A percentile compares a stretch with the other conserved stretches of the same genome.
Evolutionary conservation across 2,113 vertebrate genomes (phyloP).

Genomic region (Turdus rufiventris): DNA sequence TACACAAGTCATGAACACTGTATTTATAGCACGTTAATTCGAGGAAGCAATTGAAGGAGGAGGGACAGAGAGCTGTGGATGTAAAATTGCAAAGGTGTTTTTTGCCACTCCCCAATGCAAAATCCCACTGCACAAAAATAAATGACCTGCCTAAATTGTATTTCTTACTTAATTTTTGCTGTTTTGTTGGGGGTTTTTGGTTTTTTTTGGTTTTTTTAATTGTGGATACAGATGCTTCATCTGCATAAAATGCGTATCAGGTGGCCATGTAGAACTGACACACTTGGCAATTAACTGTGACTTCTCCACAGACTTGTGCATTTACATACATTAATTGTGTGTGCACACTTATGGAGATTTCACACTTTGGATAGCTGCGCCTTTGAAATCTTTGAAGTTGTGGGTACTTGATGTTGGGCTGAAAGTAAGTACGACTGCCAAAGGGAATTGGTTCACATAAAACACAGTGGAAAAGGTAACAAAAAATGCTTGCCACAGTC

Average conservation of each 20-base stretch:
- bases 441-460: background rate
- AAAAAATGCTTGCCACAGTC: background rate
- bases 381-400: background rate
- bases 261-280: background rate
- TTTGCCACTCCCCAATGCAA: background rate
- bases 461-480: background rate
- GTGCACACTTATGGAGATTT: accelerated
- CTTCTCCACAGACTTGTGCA: background rate
- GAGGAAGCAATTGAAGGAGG: background rate
- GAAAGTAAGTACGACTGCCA: background rate
- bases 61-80: background rate
- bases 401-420: background rate
- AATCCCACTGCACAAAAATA: background rate
- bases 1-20: background rate
- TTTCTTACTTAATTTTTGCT: background rate
- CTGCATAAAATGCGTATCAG: background rate
- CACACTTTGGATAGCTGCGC: background rate
- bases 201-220: background rate
- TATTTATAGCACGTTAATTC: background rate
- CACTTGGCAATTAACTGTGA: background rate
- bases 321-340: background rate
- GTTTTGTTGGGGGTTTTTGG: background rate
- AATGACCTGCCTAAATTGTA: background rate
- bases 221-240: background rate
- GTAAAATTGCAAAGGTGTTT: background rate